Conservation (phyloP, 2,888 invertebrate genomes). For the Trachelus stipa region DNA sequence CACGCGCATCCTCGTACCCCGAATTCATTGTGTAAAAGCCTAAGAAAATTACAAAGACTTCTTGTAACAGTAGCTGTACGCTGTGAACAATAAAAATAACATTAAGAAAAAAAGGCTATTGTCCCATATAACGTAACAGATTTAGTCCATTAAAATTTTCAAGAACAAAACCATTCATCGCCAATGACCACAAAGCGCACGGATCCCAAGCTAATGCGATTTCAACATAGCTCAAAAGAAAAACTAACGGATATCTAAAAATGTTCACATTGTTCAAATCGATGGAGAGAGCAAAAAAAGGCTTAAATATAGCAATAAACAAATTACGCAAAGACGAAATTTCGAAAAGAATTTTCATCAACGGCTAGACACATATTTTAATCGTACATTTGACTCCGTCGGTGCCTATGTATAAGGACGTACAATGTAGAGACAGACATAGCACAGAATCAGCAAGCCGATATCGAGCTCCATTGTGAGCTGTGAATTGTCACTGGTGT, state of each 20-base stretch:
- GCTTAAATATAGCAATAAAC: neutral
- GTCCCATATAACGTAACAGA: too few species aligned
- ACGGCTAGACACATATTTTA: neutral
- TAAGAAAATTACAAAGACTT: too few species aligned
- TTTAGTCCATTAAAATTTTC: too few species aligned
- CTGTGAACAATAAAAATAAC: too few species aligned
- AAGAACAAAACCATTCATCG: neutral
- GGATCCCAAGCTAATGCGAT: neutral
- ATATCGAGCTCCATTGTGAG: neutral
- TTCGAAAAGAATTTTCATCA: neutral
- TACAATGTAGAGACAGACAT: neutral
- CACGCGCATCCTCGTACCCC: too few species aligned
- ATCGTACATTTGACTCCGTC: neutral
- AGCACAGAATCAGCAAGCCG: neutral
- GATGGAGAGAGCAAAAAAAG: neutral
- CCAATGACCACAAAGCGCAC: neutral
- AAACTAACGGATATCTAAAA: neutral
- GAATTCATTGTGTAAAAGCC: too few species aligned
- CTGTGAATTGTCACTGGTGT: neutral
- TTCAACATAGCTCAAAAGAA: neutral
- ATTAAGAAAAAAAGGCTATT: too few species aligned
- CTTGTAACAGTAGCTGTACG: too few species aligned
- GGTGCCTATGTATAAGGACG: neutral
- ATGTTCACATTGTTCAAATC: neutral
- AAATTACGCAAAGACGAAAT: neutral